Base-by-base conservation (phyloP, 2,797 vertebrate genomes). In the Ambastaia sidthimunki region DNA sequence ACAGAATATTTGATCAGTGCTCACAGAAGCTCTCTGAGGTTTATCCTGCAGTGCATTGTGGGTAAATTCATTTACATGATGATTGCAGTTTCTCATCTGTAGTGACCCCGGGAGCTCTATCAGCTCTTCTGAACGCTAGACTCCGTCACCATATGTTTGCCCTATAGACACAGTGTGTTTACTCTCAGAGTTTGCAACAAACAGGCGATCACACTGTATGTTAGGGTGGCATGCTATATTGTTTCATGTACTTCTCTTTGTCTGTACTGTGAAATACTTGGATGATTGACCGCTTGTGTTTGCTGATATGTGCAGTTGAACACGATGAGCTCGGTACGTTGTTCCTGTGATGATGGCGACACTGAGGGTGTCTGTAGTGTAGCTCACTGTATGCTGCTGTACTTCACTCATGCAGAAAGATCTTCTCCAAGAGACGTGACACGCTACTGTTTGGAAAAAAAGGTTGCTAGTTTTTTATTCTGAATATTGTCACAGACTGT, bases 61-160 rank as follows among this genome's bases (percentile, higher is more conserved):
- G 69, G 57, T 52, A 71, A 79, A 79, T 71, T 72, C 1, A 79
- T 79, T 72, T 65, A 59, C 69, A 72, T 55, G 69, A 65, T 65
- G 77, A 79, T 79, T 79, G 68, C 48, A 78, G 68, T 41, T 57
- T 31, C 47, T 78, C 76, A 44, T 71, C 76, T 71, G 59, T 72
- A 57, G 71, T 79, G 69, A 79, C 25, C 65, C 67, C 52, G 31
- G 19, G 48, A 65, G 59, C 31, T 15, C 44, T 65, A 28, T 62
- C 54, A 21, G 54, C 67, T 71, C 68, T 71, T 78, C 31, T 60
- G 41, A 31, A 52, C 28, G 21, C 57, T 71, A 62, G 66, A 50
- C 11, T n/a, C 23, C 47, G 54, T 15, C 75, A 69, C 25, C 41
- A 34, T 21, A 34, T 4, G 41, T 71, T 63, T 52, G 2, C 13